Base-by-base conservation (phyloP, 2,888 invertebrate genomes). In the Antheraea yamamai region DNA sequence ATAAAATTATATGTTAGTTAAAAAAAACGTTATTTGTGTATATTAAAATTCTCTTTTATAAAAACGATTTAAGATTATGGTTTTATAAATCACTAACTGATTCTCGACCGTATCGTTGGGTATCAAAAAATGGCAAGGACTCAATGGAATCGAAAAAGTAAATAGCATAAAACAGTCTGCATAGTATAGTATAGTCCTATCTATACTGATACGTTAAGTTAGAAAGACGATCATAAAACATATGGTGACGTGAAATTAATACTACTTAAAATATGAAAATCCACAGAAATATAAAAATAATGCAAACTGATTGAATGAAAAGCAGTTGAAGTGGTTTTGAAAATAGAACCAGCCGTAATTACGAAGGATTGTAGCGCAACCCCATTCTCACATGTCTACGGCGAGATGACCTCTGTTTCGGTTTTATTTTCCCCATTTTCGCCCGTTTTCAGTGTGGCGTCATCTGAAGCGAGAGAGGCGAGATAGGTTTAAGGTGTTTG, bases 321-420 rank as follows among this genome's bases (percentile, higher is more conserved):
- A 86, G 83, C 83, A 79, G 85, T 85, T 80, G 79, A 78, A 79
- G 77, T 80, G 84, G 84, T 87, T 88, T 89, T 84, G 85, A 88
- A 89, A 91, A 88, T 85, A 82, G 88, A 88, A 91, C 87, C 84
- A 83, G 81, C 81, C 79, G 87, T 87, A 91, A 92, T 91, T 88
- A 88, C 86, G 81, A 83, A 84, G 88, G 88, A 90, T 91, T 88
- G 85, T 84, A 81, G 81, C 84, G 83, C 81, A 86, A 85, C 88
- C 87, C 87, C 83, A 86, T 88, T 87, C 84, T 82, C 85, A 86
- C 87, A 88, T 88, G 89, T 88, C 85, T 85, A 81, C 78, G 79
- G 79, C 77, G 79, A 75, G 78, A 80, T 83, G 83, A 80, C 84
- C 73, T 79, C 70, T 74, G 75, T 72, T 77, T 77, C 70, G 66